Conservation (phyloP, 1,140 invertebrate species). For the Bombus terrestris region DNA sequence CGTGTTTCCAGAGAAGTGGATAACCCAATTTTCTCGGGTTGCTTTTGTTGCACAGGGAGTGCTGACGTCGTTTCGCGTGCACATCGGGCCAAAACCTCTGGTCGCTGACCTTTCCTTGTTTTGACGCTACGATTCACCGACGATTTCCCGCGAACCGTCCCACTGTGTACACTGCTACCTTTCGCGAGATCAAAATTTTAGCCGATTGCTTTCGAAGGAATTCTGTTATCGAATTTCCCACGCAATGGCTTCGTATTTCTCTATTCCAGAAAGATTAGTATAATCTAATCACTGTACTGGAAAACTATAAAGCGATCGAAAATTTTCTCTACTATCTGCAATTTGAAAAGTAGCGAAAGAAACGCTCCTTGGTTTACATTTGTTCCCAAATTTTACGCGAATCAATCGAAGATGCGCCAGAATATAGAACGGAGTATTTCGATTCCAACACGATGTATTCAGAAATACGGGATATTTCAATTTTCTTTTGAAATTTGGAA, state of each 20-base stretch:
- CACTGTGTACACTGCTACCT: neutral
- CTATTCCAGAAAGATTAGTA: too few relatives aligned
- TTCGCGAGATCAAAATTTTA: neutral
- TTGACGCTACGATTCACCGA: neutral
- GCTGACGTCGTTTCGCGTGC: conserved; percentile 44
- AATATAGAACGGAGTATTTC: too few relatives aligned
- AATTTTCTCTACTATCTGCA: neutral
- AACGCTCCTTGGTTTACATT: too few relatives aligned
- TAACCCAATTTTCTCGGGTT: conserved; percentile 70
- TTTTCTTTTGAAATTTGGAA: neutral
- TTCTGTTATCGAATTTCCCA: neutral
- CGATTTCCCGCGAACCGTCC: neutral
- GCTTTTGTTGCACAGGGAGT: neutral
- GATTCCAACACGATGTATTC: neutral
- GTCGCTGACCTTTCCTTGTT: conserved; percentile 24
- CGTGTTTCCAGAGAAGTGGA: conserved; percentile 69
- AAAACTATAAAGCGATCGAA: neutral
- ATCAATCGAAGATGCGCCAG: neutral
- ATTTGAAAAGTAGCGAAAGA: neutral
- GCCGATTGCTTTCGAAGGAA: neutral
- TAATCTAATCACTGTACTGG: too few relatives aligned
- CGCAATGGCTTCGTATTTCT: too few relatives aligned
- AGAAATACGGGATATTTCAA: too few relatives aligned
- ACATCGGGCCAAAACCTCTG: neutral
- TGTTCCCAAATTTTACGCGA: too few relatives aligned